phyloP scores from a whole-genome alignment of 2,797 vertebrate species.

The Xenentodon cancila region DNA sequence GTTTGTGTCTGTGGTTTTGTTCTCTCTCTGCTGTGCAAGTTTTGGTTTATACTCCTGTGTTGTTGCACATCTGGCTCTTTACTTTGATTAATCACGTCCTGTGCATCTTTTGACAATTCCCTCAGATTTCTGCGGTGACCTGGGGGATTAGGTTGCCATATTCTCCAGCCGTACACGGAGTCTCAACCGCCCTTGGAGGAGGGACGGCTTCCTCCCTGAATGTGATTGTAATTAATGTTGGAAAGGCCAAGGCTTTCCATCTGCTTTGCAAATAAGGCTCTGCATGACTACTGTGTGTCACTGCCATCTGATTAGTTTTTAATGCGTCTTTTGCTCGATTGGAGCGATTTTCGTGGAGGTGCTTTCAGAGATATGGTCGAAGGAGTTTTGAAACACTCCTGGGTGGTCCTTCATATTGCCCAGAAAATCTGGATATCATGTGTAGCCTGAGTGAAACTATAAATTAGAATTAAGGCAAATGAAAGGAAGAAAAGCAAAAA shows the following conservation, averaged over 20 bases:
- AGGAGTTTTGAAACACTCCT: slow-evolving; percentile 52
- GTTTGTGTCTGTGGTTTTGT: slow-evolving; percentile 69
- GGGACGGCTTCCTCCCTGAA: slow-evolving; percentile 76
- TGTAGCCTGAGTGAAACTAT: slow-evolving; percentile 65
- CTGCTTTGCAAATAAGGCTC: slow-evolving; percentile 80
- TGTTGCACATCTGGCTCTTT: slow-evolving; percentile 76
- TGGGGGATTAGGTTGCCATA: slow-evolving; percentile 78
- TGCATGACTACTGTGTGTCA: slow-evolving; percentile 78
- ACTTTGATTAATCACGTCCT: slow-evolving; percentile 77
- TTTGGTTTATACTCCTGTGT: slow-evolving; percentile 49
- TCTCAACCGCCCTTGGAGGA: slow-evolving; percentile 74
- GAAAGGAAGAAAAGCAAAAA: slow-evolving; percentile 54
- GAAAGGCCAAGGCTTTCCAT: slow-evolving; percentile 80
- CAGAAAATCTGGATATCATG: slow-evolving; percentile 69
- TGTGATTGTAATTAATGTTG: slow-evolving; percentile 83
- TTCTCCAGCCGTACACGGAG: slow-evolving; percentile 74
- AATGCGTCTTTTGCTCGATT: slow-evolving; percentile 63
- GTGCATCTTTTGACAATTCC: slow-evolving; percentile 79
- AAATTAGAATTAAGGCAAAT: slow-evolving; percentile 71
- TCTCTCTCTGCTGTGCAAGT: slow-evolving; percentile 58
- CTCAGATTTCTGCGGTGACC: slow-evolving; percentile 72
- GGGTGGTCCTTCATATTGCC: slow-evolving; percentile 72
- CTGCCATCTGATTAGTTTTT: slow-evolving; percentile 73
- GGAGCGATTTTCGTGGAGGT: slow-evolving; percentile 26
- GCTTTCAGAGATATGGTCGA: slow-evolving; percentile 23